Conservation (phyloP, 1,140 invertebrate species). For the Ceratitis capitata region DNA sequence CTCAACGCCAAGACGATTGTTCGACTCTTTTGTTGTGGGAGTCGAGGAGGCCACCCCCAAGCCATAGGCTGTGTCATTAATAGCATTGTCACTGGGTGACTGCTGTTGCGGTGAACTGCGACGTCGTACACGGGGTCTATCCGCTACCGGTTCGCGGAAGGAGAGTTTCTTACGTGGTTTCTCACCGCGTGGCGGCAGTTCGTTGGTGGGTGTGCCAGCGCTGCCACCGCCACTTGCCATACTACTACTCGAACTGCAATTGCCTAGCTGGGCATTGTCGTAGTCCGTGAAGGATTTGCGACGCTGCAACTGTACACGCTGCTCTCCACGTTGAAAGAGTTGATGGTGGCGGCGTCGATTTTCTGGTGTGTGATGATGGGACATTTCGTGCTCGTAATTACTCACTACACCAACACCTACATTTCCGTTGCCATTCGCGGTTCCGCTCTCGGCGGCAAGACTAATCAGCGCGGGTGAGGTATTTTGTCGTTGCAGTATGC, state of each 20-base stretch:
- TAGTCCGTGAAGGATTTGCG: conserved; percentile 44
- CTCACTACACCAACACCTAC: neutral
- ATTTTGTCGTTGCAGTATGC: conserved; percentile 42
- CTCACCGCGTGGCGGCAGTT: conserved; percentile 66
- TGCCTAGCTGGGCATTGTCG: conserved; percentile 47
- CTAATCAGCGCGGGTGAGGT: conserved; percentile 24
- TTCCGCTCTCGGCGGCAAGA: neutral
- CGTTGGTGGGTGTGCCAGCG: conserved; percentile 48
- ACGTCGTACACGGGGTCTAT: conserved; percentile 51
- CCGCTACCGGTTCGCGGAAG: conserved; percentile 76
- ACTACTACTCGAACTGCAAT: conserved; percentile 46
- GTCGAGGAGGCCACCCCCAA: too few relatives aligned
- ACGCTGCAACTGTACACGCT: conserved; percentile 48
- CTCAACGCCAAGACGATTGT: neutral
- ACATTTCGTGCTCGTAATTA: neutral
- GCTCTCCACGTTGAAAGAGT: conserved; percentile 42
- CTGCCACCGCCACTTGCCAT: conserved; percentile 39
- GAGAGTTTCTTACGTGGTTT: conserved; percentile 85
- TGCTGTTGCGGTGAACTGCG: conserved; percentile 56
- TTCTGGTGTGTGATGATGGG: conserved; percentile 37
- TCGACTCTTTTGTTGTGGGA: neutral
- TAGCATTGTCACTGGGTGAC: neutral
- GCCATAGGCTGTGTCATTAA: too few relatives aligned
- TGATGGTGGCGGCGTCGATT: conserved; percentile 50
- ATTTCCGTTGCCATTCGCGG: neutral